Evolutionary conservation across 2,113 vertebrate genomes (phyloP).

Genomic region (Podarcis raffonei): DNA sequence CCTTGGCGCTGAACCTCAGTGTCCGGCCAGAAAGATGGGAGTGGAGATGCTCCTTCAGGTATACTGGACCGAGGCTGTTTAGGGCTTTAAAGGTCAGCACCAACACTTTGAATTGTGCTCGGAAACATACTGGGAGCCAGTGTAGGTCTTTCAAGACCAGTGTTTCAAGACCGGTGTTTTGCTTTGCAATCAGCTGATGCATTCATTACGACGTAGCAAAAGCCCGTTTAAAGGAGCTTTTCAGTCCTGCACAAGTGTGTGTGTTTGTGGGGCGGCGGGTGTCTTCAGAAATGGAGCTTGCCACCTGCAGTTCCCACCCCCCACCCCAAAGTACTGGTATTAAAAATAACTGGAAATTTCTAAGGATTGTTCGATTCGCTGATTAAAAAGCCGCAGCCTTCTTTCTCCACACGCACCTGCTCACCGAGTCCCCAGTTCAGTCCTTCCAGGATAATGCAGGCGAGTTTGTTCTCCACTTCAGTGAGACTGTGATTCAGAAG

Average conservation of each 20-base stretch:
- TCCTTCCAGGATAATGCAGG: constrained; percentile 94
- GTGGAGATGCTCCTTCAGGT: no score
- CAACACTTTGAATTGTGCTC: no score
- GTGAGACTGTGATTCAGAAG: constrained; percentile 85
- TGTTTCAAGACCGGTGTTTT: no score
- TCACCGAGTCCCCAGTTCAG: constrained; percentile 90
- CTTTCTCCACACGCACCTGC: constrained; percentile 73
- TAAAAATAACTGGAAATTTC: background rate
- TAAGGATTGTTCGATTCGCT: background rate
- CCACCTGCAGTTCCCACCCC: background rate
- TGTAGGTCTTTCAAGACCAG: no score
- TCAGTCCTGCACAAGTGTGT: background rate
- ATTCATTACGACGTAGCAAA: background rate
- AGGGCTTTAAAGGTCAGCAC: no score
- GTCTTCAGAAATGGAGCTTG: background rate
- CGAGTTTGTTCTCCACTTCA: constrained; percentile 91
- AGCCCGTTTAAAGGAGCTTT: background rate
- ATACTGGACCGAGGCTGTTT: no score
- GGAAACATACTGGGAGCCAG: no score
- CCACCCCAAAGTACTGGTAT: background rate
- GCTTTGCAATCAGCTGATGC: background rate
- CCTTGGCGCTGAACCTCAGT: no score
- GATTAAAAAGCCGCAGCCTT: background rate
- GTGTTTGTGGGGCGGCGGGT: no score
- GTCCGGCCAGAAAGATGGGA: no score